These are phyloP conservation scores for Gavia stellata DNA, from an alignment of 2,113 vertebrate genomes.

Conservation along the genomic window DNA sequence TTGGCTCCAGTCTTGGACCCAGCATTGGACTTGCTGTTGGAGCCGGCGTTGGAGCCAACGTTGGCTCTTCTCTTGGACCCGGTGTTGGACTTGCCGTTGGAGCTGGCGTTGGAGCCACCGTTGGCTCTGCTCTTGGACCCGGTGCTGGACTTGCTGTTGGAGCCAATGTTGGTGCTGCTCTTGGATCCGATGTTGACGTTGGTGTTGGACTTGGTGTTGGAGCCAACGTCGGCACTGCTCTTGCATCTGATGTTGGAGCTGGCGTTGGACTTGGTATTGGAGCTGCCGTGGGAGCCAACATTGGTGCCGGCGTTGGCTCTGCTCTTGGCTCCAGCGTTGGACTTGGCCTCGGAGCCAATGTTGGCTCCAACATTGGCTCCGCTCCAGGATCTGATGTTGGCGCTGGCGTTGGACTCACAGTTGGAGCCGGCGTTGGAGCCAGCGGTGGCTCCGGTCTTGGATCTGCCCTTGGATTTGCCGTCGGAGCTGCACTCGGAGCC, in stretches of 20 bases:
- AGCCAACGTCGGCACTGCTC: not conserved
- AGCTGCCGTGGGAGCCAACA: not conserved
- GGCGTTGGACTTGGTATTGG: not conserved
- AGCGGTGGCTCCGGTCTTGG: not conserved
- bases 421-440: not conserved
- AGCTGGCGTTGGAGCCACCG: not conserved
- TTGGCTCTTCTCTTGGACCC: no score
- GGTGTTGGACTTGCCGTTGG: not conserved
- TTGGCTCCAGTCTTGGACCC: accelerated
- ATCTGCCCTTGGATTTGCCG: not conserved
- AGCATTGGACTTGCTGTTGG: not conserved
- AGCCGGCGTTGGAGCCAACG: not conserved
- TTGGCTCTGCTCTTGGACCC: not conserved
- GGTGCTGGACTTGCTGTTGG: accelerated
- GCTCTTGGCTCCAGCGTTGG: not conserved
- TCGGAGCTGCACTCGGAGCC: not conserved
- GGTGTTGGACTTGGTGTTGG: not conserved
- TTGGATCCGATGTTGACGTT: not conserved
- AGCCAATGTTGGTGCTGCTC: not conserved
- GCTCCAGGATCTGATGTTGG: not conserved
- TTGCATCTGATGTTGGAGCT: not conserved
- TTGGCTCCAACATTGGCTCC: not conserved
- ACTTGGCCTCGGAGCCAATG: not conserved
- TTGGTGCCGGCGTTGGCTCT: not conserved
- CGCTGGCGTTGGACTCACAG: not conserved